Conservation (phyloP, 2,888 invertebrate genomes). For the Netelia inedita region DNA sequence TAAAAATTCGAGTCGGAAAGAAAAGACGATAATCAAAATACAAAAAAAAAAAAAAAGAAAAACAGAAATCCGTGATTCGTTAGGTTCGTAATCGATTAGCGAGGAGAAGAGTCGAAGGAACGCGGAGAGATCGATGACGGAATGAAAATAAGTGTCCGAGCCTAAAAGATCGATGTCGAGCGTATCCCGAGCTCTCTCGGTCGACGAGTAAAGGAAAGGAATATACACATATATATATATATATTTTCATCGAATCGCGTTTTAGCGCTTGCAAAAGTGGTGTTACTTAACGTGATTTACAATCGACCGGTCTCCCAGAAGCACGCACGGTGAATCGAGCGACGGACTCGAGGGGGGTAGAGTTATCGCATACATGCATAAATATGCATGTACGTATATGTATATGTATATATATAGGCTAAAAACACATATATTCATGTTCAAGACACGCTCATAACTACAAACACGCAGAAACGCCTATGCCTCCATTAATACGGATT, state of each 20-base stretch:
- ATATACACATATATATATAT: too few relatives aligned
- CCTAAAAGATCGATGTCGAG: conserved; percentile 55
- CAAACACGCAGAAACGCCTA: conserved; percentile 35
- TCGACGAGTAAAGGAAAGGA: conserved; percentile 20
- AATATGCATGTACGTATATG: background rate
- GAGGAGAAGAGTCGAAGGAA: too few relatives aligned
- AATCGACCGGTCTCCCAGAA: conserved; percentile 28
- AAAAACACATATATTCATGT: conserved; percentile 10
- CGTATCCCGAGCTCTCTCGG: background rate
- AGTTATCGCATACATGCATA: conserved; percentile 51
- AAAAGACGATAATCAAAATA: background rate
- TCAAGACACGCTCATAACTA: conserved; percentile 45
- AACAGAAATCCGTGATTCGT: too few relatives aligned
- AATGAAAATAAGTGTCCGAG: conserved; percentile 23
- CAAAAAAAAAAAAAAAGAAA: too few relatives aligned
- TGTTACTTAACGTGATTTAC: conserved; percentile 66
- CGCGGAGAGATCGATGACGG: too few relatives aligned
- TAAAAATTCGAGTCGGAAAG: background rate
- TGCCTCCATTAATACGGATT: conserved; percentile 68
- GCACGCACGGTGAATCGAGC: conserved; percentile 27
- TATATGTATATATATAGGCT: background rate
- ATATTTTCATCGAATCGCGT: background rate
- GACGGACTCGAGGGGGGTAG: conserved; percentile 1
- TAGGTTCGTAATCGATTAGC: conserved; percentile 11
- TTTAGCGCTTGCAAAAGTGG: conserved; percentile 34